Evolutionary conservation across 2,797 vertebrate species (phyloP).

Genomic region (Sarcophilus harrisii): DNA sequence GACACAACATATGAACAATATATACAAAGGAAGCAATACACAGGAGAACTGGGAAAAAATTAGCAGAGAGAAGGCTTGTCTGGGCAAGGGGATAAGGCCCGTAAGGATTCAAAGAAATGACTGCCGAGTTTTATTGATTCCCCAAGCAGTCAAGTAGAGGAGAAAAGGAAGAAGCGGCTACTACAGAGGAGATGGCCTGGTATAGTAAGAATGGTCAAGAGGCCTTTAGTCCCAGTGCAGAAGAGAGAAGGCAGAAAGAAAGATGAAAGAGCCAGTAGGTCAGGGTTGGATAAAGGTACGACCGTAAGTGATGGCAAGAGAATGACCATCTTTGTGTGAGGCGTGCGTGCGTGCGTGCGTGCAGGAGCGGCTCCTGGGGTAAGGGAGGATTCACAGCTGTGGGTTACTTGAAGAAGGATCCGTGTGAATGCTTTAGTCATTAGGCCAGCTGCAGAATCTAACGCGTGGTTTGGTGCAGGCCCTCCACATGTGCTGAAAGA

Average conservation of each 20-base stretch:
- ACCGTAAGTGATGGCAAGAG: not conserved
- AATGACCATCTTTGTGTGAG: not conserved
- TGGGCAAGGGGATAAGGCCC: not conserved
- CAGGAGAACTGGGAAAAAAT: not conserved
- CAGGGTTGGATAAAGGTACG: not conserved
- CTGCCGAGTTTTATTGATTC: not conserved
- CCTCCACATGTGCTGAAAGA: not conserved
- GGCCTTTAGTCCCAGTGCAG: not conserved
- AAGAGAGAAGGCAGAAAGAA: not conserved
- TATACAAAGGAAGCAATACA: not conserved
- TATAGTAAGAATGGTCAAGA: not conserved
- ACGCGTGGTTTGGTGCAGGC: not conserved
- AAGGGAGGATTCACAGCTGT: too few species aligned
- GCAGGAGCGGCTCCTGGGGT: not conserved
- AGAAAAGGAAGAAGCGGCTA: not conserved
- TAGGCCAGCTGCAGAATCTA: not conserved
- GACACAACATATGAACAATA: not conserved
- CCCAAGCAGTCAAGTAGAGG: not conserved
- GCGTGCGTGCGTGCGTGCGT: too few species aligned
- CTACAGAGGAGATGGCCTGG: not conserved
- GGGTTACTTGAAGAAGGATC: not conserved
- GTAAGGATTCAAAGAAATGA: not conserved
- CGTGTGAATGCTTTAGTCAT: not conserved
- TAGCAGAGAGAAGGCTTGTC: not conserved
- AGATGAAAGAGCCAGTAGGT: not conserved